These are phyloP conservation scores for Orthochromis indermauri DNA, from an alignment of 2,113 vertebrate genomes.

Conservation along the genomic window DNA sequence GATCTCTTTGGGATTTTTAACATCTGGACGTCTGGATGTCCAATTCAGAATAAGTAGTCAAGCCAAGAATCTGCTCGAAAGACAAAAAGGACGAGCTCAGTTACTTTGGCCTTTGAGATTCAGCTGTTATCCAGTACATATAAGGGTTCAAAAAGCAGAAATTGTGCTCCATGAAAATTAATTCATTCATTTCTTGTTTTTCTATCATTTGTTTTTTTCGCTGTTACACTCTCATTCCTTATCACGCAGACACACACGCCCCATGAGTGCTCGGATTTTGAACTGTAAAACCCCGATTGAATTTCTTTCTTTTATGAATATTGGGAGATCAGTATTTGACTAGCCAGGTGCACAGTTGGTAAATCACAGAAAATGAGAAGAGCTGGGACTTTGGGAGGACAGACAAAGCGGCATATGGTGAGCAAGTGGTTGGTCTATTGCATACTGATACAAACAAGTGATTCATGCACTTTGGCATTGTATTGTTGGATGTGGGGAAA, in stretches of 20 bases:
- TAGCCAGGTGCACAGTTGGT: constrained; percentile 14
- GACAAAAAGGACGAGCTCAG: constrained; percentile 26
- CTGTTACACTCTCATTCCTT: constrained; percentile 23
- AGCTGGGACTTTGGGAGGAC: background rate
- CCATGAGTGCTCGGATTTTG: background rate
- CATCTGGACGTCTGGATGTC: constrained; percentile 28
- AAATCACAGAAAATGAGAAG: background rate
- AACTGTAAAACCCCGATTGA: background rate
- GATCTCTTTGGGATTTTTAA: constrained; percentile 31
- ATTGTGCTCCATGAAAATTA: background rate
- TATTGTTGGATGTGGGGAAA: constrained; percentile 20
- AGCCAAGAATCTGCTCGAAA: constrained; percentile 30
- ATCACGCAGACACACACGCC: constrained; percentile 18
- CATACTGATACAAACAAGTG: constrained; percentile 14
- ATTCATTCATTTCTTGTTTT: constrained; percentile 23
- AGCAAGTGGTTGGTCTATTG: background rate
- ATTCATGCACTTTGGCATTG: constrained; percentile 26
- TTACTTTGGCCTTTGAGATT: background rate
- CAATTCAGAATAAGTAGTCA: background rate
- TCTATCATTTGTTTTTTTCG: constrained; percentile 2
- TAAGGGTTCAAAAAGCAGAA: constrained; percentile 18
- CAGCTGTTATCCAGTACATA: constrained; percentile 12
- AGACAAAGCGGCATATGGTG: constrained; percentile 32
- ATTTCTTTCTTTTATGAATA: background rate
- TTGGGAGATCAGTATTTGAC: background rate